phyloP scores from a whole-genome alignment of 1,140 invertebrate genomes.

The Venustaconcha ellipsiformis region DNA sequence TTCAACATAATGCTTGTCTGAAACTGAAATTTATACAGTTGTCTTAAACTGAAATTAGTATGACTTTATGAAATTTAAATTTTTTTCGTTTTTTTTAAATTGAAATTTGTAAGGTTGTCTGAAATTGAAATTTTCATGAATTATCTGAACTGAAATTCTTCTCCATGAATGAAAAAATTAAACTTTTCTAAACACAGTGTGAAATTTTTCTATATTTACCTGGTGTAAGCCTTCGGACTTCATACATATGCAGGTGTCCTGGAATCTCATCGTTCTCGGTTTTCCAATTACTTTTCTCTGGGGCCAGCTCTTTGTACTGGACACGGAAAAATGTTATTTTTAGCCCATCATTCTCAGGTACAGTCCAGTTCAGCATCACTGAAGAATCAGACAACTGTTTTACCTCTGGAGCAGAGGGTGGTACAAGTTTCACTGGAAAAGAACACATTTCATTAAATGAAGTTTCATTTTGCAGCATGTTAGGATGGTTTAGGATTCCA shows the following conservation, averaged over 20 bases:
- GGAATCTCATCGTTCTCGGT: slow-evolving; percentile 86
- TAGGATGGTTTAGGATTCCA: too few relatives aligned
- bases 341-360: slow-evolving; percentile 81
- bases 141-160: too few relatives aligned
- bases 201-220: slow-evolving; percentile 64
- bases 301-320: slow-evolving; percentile 80
- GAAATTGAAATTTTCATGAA: background rate
- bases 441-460: too few relatives aligned
- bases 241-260: slow-evolving; percentile 79
- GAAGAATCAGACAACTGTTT: slow-evolving; percentile 87
- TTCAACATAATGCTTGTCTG: background rate
- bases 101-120: background rate
- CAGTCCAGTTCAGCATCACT: slow-evolving; percentile 92
- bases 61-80: background rate
- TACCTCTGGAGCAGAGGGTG: slow-evolving; percentile 86
- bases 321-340: slow-evolving; percentile 92
- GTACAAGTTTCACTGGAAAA: slow-evolving; percentile 78
- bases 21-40: background rate
- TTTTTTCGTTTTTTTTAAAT: background rate
- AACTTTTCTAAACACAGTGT: background rate
- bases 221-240: slow-evolving; percentile 81
- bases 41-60: background rate
- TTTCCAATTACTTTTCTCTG: slow-evolving; percentile 76
- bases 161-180: too few relatives aligned
- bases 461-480: too few relatives aligned